These are phyloP conservation scores for Leistus spinibarbis DNA, from an alignment of 2,888 invertebrate genomes.

Conservation along the genomic window DNA sequence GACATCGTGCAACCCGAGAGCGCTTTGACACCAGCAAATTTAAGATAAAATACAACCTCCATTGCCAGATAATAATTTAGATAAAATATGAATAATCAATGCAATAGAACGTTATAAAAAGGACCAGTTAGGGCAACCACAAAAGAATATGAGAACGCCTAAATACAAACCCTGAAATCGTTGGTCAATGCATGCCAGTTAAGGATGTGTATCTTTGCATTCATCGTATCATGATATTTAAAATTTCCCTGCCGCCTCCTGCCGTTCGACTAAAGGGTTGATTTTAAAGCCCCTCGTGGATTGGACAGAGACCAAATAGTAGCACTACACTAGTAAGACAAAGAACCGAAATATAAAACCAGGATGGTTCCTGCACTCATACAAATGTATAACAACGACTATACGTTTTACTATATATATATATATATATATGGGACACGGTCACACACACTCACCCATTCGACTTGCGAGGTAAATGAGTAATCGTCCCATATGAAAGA, in stretches of 20 bases:
- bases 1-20: neutral
- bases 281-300: neutral
- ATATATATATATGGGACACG: neutral
- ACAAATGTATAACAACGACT: neutral
- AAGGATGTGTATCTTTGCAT: neutral
- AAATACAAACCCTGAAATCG: neutral
- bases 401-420: neutral
- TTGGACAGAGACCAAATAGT: neutral
- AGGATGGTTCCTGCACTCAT: neutral
- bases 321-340: neutral
- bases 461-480: slow-evolving; percentile 47
- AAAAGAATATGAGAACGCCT: neutral
- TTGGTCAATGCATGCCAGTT: neutral
- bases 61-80: too few relatives aligned
- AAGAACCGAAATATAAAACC: neutral
- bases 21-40: neutral
- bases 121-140: neutral
- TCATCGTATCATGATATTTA: neutral
- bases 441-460: neutral
- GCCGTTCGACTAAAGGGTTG: neutral
- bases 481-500: slow-evolving; percentile 51
- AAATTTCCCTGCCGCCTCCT: neutral
- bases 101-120: neutral
- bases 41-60: too few relatives aligned
- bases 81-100: too few relatives aligned